These are phyloP conservation scores for Crotalus helleri DNA, from an alignment of 2,113 vertebrate genomes.

Conservation along the genomic window DNA sequence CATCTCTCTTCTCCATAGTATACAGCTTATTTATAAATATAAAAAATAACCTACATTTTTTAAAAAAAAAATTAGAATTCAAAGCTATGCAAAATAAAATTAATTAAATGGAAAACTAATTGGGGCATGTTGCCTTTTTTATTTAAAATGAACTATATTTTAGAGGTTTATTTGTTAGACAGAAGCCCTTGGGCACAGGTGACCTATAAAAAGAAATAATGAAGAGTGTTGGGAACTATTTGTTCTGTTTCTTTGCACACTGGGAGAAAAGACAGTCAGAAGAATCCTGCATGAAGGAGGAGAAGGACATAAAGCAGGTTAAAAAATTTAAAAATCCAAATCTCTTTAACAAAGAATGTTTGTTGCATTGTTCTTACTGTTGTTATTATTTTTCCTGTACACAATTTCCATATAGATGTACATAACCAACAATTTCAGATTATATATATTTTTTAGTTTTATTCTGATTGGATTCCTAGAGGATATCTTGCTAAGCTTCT, in stretches of 20 bases:
- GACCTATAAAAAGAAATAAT: conserved; percentile 61
- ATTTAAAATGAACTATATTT: conserved; percentile 56
- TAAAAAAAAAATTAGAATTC: conserved; percentile 59
- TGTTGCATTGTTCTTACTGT: not conserved
- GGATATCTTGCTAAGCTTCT: conserved; percentile 23
- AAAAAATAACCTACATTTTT: conserved; percentile 60
- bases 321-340: not conserved
- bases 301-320: conserved; percentile 1
- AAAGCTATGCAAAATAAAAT: conserved; percentile 65
- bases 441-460: conserved; percentile 14
- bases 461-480: conserved; percentile 44
- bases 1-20: conserved; percentile 54
- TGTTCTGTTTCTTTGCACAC: not conserved
- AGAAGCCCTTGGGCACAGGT: conserved; percentile 53
- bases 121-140: conserved; percentile 64
- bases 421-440: conserved; percentile 22
- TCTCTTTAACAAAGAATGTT: not conserved
- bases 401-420: conserved; percentile 24
- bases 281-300: not conserved
- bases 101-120: conserved; percentile 71
- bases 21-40: conserved; percentile 10
- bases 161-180: conserved; percentile 61
- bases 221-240: conserved; percentile 39
- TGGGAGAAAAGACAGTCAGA: not conserved
- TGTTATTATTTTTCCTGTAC: not conserved